phyloP scores from a whole-genome alignment of 2,888 invertebrate genomes.

The Catocala nupta region DNA sequence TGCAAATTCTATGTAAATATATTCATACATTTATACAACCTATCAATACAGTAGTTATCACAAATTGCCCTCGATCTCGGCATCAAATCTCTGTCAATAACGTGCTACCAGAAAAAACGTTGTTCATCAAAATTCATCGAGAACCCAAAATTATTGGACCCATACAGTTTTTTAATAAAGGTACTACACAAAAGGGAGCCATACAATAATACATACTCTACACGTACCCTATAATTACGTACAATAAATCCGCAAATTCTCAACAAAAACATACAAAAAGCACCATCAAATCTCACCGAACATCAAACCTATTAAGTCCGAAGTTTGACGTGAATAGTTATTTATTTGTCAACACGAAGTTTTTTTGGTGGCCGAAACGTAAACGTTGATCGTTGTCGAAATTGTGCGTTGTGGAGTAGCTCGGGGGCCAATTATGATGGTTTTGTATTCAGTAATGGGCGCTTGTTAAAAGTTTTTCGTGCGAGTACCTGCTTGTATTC shows the following conservation, averaged over 20 bases:
- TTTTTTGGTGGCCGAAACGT: slow-evolving; percentile 37
- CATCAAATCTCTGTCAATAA: slow-evolving; percentile 11
- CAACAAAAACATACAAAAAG: slow-evolving; percentile 52
- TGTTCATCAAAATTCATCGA: slow-evolving; percentile 8
- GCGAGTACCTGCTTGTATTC: slow-evolving; percentile 32
- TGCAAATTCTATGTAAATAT: slow-evolving; percentile 47
- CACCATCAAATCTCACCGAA: slow-evolving; percentile 44
- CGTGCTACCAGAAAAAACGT: slow-evolving; percentile 6
- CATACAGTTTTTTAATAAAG: slow-evolving; percentile 52
- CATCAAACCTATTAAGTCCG: slow-evolving; percentile 39
- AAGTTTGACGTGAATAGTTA: slow-evolving; percentile 35
- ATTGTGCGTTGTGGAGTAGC: slow-evolving; percentile 21
- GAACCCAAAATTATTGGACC: slow-evolving; percentile 31
- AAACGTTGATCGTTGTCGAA: slow-evolving; percentile 37
- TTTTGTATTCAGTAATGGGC: slow-evolving; percentile 51
- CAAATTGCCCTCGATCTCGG: slow-evolving; percentile 34
- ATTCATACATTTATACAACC: slow-evolving; percentile 36
- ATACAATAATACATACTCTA: slow-evolving; percentile 29
- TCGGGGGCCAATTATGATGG: slow-evolving; percentile 62
- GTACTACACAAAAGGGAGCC: slow-evolving; percentile 50
- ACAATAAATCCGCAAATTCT: slow-evolving; percentile 69
- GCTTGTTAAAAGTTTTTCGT: slow-evolving; percentile 55
- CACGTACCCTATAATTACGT: slow-evolving; percentile 72
- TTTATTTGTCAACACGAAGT: slow-evolving; percentile 37
- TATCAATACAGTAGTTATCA: slow-evolving; percentile 50